Evolutionary conservation across 2,113 vertebrate genomes (phyloP).

Genomic region (Eira barbara): DNA sequence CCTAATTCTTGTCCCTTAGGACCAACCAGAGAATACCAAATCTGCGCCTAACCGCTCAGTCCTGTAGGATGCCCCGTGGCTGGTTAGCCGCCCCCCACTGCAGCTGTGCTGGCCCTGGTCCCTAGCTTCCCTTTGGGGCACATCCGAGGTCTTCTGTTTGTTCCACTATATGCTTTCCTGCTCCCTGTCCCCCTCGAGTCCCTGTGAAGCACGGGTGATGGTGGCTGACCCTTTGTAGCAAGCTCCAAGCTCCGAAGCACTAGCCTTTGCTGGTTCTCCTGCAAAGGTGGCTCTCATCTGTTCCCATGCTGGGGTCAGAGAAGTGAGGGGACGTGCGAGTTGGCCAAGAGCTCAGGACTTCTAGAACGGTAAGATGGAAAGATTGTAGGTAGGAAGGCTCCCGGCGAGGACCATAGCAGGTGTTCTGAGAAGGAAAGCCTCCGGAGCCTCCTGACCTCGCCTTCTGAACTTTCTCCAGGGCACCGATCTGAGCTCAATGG

Average conservation of each 20-base stretch:
- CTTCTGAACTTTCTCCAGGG: background rate
- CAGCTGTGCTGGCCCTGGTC: fast-evolving
- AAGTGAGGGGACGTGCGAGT: background rate
- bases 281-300: background rate
- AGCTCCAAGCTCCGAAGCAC: too few species aligned
- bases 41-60: background rate
- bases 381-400: background rate
- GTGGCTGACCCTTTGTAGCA: background rate
- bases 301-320: background rate
- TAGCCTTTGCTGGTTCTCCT: background rate
- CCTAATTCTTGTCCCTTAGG: background rate
- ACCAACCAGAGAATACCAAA: background rate
- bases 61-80: fast-evolving
- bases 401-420: background rate
- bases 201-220: fast-evolving
- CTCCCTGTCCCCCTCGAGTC: background rate
- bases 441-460: background rate
- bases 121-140: fast-evolving
- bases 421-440: too few species aligned
- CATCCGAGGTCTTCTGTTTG: too few species aligned
- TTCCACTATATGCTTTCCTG: background rate
- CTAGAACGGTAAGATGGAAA: background rate
- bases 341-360: background rate
- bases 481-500: background rate
- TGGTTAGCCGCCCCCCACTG: too few species aligned